Base-by-base conservation (phyloP, 1,140 invertebrate genomes). In the Drosophila neocordata region DNA sequence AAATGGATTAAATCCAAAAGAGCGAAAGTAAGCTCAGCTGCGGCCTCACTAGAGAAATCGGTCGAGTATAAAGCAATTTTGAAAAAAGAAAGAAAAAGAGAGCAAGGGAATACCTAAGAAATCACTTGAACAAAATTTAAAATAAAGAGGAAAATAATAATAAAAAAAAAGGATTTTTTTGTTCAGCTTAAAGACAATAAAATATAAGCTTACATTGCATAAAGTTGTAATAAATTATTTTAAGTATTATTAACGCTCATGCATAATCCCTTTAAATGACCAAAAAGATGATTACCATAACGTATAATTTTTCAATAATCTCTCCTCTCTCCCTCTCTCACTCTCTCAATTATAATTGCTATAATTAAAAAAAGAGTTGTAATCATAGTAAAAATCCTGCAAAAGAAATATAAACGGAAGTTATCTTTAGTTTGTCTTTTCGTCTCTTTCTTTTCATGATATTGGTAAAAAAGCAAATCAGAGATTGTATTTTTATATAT, bases 1-100 rank as follows among this genome's bases (percentile, higher is more conserved):
- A 77, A 77, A 58, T 61, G 73, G 70, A 73, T 77, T 77, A 77
- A 65, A 53, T 31, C 22, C 31, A 59, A 24, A 27, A 35, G 34
- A 57, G 34, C 55, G 34, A 18, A 48, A 57, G 34, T 24, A 15
- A 38, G 52, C 53, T 44, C 35, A 44, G 72, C 57, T 41, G 57
- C 6, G 56, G 11, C 65, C n/a, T n/a, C n/a, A 65, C 70, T 77
- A 22, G 35, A 69, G 41, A 60, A 73, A 22, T 69, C 56, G 37
- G 22, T 77, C 38, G 61, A 24, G 61, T 41, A 48, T 48, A 48
- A 48, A 48, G 11, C 9, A 35, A n/a, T n/a, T n/a, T n/a, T n/a
- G n/a, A n/a, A n/a, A n/a, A n/a, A 34, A 1, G 9, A 35, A 20
- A 3, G 48, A 34, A 11, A 31, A 31, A 20, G 58, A 52, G 8